Conservation (phyloP, 2,888 invertebrate genomes). For the Holacanthella duospinosa region DNA sequence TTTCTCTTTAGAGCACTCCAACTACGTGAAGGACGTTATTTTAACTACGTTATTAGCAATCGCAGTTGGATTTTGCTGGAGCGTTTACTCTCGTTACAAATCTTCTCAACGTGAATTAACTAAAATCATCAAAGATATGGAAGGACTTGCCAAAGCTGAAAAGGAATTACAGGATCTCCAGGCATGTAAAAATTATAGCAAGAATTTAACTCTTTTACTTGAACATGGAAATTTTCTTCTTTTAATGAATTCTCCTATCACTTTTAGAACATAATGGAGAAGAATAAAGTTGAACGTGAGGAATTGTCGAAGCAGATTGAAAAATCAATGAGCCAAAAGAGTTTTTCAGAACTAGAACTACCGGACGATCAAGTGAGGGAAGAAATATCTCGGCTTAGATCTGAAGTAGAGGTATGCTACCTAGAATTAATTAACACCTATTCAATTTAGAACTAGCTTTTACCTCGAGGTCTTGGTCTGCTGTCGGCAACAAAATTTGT, state of each 20-base stretch:
- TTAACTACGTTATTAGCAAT: constrained; percentile 71
- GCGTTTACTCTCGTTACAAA: constrained; percentile 80
- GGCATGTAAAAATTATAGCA: too few species aligned
- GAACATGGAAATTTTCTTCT: too few species aligned
- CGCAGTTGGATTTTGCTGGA: constrained; percentile 81
- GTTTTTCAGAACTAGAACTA: neutral
- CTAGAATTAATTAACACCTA: neutral
- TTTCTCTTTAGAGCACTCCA: constrained; percentile 54
- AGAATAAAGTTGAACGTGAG: constrained; percentile 8
- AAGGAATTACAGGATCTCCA: constrained; percentile 75
- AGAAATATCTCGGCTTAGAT: constrained; percentile 55
- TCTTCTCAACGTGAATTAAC: constrained; percentile 73
- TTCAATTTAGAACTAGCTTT: neutral
- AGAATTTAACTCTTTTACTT: too few species aligned
- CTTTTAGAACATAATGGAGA: constrained; percentile 7
- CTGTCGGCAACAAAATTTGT: too few species aligned
- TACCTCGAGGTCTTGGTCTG: too few species aligned
- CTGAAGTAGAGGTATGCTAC: constrained; percentile 62
- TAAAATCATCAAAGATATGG: constrained; percentile 90
- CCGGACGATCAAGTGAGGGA: constrained; percentile 12
- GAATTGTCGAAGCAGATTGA: neutral
- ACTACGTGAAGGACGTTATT: constrained; percentile 78
- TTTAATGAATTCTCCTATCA: constrained; percentile 1
- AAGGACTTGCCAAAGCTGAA: constrained; percentile 79
- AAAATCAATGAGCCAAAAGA: constrained; percentile 6